Conservation (phyloP, 2,888 invertebrate species). For the Melanophora roralis region DNA sequence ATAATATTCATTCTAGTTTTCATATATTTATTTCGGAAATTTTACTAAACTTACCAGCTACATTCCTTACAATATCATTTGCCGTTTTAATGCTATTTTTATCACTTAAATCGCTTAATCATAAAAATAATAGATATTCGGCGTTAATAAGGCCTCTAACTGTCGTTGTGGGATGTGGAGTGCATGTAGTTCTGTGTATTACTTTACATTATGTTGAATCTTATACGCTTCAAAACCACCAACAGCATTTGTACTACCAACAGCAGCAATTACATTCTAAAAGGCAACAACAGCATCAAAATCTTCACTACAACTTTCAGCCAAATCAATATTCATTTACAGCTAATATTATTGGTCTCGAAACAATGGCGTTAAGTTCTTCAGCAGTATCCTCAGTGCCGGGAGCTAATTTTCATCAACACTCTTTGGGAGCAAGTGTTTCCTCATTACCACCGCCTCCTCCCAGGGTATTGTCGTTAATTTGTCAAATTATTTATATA, state of each 20-base stretch:
- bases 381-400: slow-evolving; percentile 53
- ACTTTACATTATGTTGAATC: slow-evolving; percentile 88
- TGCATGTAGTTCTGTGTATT: slow-evolving; percentile 89
- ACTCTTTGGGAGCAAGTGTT: slow-evolving; percentile 64
- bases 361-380: slow-evolving; percentile 49
- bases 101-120: slow-evolving; percentile 86
- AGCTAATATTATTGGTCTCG: slow-evolving; percentile 66
- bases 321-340: slow-evolving; percentile 56
- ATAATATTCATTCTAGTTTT: slow-evolving; percentile 89
- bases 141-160: slow-evolving; percentile 87
- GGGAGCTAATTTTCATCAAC: slow-evolving; percentile 46
- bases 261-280: slow-evolving; percentile 67
- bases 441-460: slow-evolving; percentile 71
- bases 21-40: slow-evolving; percentile 88
- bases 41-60: slow-evolving; percentile 89
- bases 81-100: slow-evolving; percentile 91
- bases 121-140: slow-evolving; percentile 84
- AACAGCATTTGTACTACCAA: slow-evolving; percentile 71
- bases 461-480: slow-evolving; percentile 82
- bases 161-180: slow-evolving; percentile 86
- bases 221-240: slow-evolving; percentile 75
- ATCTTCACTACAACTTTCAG: slow-evolving; percentile 52
- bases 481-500: slow-evolving; percentile 91
- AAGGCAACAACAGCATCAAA: slow-evolving; percentile 66
- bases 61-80: slow-evolving; percentile 92